These are phyloP conservation scores for Candidula unifasciata DNA, from an alignment of 2,888 invertebrate species.

Conservation along the genomic window DNA sequence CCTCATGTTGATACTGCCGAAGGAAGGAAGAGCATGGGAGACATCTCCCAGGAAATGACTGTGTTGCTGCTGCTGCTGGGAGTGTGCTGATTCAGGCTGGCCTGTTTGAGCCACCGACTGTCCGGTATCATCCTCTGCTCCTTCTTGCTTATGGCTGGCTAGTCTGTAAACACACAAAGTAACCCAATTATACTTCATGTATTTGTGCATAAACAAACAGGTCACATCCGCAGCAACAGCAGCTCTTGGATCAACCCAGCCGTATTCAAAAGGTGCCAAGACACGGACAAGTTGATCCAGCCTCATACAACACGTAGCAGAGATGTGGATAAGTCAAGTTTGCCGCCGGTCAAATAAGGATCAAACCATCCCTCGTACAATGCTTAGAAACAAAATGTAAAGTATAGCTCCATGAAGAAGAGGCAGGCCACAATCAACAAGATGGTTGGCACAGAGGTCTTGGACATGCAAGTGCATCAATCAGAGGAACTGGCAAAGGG, in stretches of 20 bases:
- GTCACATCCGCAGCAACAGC: background rate
- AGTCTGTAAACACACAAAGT: slow-evolving; percentile 22
- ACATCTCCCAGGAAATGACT: slow-evolving; percentile 91
- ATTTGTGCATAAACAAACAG: background rate
- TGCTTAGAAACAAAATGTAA: no score
- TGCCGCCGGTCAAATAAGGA: no score
- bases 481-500: no score
- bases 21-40: slow-evolving; percentile 87
- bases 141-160: slow-evolving; percentile 59
- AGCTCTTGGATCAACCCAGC: background rate
- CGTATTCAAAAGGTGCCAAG: background rate
- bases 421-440: no score
- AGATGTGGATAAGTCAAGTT: no score
- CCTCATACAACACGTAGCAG: background rate
- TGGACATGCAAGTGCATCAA: no score
- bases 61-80: slow-evolving; percentile 75
- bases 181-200: background rate
- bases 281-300: no score
- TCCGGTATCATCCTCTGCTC: slow-evolving; percentile 65
- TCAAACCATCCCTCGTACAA: no score
- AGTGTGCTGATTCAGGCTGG: slow-evolving; percentile 54
- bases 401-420: no score
- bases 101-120: slow-evolving; percentile 61
- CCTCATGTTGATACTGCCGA: slow-evolving; percentile 86
- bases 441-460: no score